A percentile compares a stretch with the other conserved stretches of the same genome.
Conservation (phyloP, 2,113 vertebrate species). For the Sapajus apella region DNA sequence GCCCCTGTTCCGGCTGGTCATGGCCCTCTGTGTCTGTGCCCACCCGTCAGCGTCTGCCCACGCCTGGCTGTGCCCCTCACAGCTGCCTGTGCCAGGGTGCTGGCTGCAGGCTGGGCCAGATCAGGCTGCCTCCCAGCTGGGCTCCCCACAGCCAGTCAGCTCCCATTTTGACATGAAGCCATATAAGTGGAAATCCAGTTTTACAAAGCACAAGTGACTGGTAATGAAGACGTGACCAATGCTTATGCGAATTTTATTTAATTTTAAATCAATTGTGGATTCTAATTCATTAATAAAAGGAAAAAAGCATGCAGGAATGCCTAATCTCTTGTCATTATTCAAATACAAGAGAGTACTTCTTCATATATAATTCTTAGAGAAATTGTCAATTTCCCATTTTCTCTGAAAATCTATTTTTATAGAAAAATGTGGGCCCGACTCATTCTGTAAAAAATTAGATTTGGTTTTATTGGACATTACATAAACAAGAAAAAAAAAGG, state of each 20-base stretch:
- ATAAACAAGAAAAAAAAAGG: conserved; percentile 31
- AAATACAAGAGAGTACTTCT: conserved; percentile 58
- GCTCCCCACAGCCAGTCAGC: conserved; percentile 21
- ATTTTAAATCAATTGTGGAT: conserved; percentile 78
- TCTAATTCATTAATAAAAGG: conserved; percentile 77
- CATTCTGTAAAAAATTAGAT: conserved; percentile 71
- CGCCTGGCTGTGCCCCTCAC: accelerated
- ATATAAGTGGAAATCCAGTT: conserved; percentile 74
- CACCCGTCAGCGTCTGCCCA: not conserved
- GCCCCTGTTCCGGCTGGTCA: not conserved
- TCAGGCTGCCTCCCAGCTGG: not conserved
- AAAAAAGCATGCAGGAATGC: conserved; percentile 67
- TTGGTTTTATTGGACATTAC: conserved; percentile 59
- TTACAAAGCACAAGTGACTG: conserved; percentile 66
- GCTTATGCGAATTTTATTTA: conserved; percentile 78
- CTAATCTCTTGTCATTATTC: conserved; percentile 69
- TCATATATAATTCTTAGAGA: conserved; percentile 68
- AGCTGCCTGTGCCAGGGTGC: not conserved
- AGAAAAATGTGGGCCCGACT: conserved; percentile 45
- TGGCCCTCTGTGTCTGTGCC: not conserved
- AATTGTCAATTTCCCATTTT: conserved; percentile 78
- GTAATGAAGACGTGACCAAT: conserved; percentile 76
- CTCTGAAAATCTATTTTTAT: conserved; percentile 74
- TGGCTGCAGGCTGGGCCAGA: not conserved
- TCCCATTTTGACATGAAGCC: conserved; percentile 58